These are phyloP conservation scores for Polyodon spathula DNA, from an alignment of 2,113 vertebrate species.

Conservation along the genomic window DNA sequence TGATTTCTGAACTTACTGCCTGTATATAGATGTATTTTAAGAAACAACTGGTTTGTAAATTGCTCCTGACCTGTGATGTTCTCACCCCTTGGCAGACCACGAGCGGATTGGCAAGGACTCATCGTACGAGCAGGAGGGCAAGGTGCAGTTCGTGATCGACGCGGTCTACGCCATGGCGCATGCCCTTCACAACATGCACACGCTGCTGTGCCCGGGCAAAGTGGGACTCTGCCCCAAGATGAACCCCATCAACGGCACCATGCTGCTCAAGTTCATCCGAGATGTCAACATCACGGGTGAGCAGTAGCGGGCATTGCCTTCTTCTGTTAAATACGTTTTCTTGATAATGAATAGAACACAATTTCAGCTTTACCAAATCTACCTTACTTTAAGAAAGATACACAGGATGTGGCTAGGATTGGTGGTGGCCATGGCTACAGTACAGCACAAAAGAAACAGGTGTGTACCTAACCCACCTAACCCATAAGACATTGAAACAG, in stretches of 20 bases:
- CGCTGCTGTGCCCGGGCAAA: slow-evolving; percentile 75
- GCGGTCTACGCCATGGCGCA: slow-evolving; percentile 89
- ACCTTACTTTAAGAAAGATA: no score
- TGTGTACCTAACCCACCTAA: no score
- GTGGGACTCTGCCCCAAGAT: slow-evolving; percentile 81
- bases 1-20: no score
- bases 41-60: no score
- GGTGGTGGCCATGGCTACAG: no score
- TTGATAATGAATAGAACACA: no score
- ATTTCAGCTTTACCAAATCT: no score
- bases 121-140: slow-evolving; percentile 85
- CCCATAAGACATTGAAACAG: no score
- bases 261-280: slow-evolving; percentile 89
- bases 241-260: slow-evolving; percentile 76
- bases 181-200: slow-evolving; percentile 87
- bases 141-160: slow-evolving; percentile 90
- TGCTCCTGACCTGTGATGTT: slow-evolving; percentile 1
- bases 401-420: no score
- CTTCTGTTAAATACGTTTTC: no score
- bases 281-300: slow-evolving; percentile 88
- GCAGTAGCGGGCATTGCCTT: slow-evolving; percentile 18
- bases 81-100: slow-evolving; percentile 51
- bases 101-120: slow-evolving; percentile 90
- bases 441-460: no score
- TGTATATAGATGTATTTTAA: background rate